Evolutionary conservation across 2,888 invertebrate genomes (phyloP).

Genomic region (Bugulina stolonifera): DNA sequence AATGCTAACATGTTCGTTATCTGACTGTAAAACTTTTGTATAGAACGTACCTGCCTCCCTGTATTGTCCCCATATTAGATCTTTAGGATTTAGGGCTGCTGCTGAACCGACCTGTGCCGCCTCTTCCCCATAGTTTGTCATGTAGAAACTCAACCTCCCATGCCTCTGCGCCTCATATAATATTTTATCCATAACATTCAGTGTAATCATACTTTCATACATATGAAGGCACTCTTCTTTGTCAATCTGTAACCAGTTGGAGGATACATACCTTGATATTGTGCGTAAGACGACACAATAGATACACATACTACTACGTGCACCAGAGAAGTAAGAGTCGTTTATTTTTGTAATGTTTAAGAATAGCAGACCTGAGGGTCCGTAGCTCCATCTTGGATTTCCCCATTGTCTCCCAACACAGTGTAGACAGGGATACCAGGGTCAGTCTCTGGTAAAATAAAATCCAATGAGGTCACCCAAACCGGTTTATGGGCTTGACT

Average conservation of each 20-base stretch:
- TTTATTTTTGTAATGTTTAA: too few relatives aligned
- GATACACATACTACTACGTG: not conserved
- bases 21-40: too few relatives aligned
- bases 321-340: too few relatives aligned
- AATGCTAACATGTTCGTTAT: too few relatives aligned
- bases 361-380: slow-evolving; percentile 55
- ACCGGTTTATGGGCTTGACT: slow-evolving; percentile 55
- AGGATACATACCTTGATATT: not conserved
- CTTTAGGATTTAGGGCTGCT: slow-evolving; percentile 72
- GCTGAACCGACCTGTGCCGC: slow-evolving; percentile 92
- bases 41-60: slow-evolving; percentile 71
- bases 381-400: slow-evolving; percentile 54
- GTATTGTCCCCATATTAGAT: slow-evolving; percentile 93
- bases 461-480: slow-evolving; percentile 62
- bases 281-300: not conserved
- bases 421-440: slow-evolving; percentile 66
- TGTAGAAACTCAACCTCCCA: slow-evolving; percentile 97
- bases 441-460: slow-evolving; percentile 58
- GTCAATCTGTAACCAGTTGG: slow-evolving; percentile 61
- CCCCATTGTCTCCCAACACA: slow-evolving; percentile 71
- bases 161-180: slow-evolving; percentile 92
- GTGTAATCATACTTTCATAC: slow-evolving; percentile 83
- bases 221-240: slow-evolving; percentile 71
- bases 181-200: slow-evolving; percentile 90
- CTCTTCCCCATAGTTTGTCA: slow-evolving; percentile 98